Evolutionary conservation across 2,113 vertebrate genomes (phyloP).

Genomic region (Carassius carassius): DNA sequence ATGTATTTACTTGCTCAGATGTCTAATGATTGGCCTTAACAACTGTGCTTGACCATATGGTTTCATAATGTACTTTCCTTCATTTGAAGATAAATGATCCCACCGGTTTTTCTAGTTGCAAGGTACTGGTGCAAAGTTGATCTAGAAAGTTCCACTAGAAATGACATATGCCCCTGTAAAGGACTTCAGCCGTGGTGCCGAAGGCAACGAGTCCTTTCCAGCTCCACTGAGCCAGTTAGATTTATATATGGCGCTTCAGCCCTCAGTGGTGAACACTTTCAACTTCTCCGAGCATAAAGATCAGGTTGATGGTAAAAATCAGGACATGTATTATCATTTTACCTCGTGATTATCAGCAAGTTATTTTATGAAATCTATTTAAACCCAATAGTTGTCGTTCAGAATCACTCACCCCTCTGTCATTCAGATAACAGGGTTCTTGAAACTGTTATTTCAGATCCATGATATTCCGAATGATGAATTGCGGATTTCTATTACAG

Average conservation of each 20-base stretch:
- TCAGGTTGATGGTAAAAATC: background rate
- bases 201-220: conserved; percentile 3
- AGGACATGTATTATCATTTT: background rate
- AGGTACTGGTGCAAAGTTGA: background rate
- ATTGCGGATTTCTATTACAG: background rate
- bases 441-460: background rate
- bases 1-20: background rate
- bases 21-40: conserved; percentile 19
- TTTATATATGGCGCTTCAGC: background rate
- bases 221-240: conserved; percentile 47
- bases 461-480: background rate
- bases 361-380: conserved; percentile 6
- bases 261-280: background rate
- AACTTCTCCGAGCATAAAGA: background rate
- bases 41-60: background rate
- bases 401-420: conserved; percentile 11
- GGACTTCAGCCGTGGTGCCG: background rate
- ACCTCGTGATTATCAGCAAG: background rate
- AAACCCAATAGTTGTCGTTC: conserved; percentile 13
- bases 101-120: background rate
- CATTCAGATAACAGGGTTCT: conserved; percentile 11
- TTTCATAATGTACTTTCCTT: conserved; percentile 7
- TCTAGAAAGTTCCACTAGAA: background rate
- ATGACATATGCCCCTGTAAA: conserved; percentile 22
- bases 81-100: background rate